Percentiles rank a stretch among this genome's conserved stretches.
These are phyloP conservation scores for Trematomus bernacchii DNA, from an alignment of 2,797 vertebrate species.

Conservation along the genomic window DNA sequence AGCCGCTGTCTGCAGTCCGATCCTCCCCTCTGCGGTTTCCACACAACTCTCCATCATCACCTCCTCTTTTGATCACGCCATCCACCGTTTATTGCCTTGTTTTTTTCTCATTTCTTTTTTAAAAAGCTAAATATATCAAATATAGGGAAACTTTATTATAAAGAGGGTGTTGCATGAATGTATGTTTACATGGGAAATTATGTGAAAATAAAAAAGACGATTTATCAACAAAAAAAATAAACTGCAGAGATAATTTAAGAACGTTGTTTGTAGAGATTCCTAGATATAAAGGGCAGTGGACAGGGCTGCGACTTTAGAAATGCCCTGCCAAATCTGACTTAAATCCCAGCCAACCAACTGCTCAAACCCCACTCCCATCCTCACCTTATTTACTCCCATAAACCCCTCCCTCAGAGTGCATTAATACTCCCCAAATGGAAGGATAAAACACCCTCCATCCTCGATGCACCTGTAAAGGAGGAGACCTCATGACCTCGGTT, in stretches of 20 bases:
- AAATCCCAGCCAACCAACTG: slow-evolving; percentile 71
- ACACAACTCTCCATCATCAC: slow-evolving; percentile 54
- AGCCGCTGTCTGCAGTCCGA: slow-evolving; percentile 56
- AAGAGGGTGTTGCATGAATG: slow-evolving; percentile 92
- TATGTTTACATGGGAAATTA: slow-evolving; percentile 90
- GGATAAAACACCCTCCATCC: slow-evolving; percentile 36
- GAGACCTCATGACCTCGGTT: slow-evolving; percentile 56
- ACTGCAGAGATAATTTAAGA: slow-evolving; percentile 81
- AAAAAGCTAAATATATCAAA: slow-evolving; percentile 84
- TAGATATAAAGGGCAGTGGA: slow-evolving; percentile 73
- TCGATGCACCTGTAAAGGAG: slow-evolving; percentile 43
- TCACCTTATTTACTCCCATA: slow-evolving; percentile 47
- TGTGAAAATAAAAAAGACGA: slow-evolving; percentile 79
- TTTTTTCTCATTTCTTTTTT: slow-evolving; percentile 64
- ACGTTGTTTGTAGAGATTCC: slow-evolving; percentile 82
- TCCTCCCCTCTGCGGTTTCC: slow-evolving; percentile 60
- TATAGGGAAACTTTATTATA: slow-evolving; percentile 89
- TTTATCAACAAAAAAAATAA: slow-evolving; percentile 74
- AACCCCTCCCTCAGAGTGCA: slow-evolving; percentile 26
- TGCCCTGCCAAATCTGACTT: slow-evolving; percentile 74
- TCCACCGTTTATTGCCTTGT: slow-evolving; percentile 67
- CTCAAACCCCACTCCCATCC: slow-evolving; percentile 46
- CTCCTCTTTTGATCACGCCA: slow-evolving; percentile 58
- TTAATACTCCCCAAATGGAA: slow-evolving; percentile 45
- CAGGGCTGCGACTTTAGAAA: slow-evolving; percentile 70